Evolutionary conservation across 2,113 vertebrate genomes (phyloP).

Genomic region (Callopanchax toddi): DNA sequence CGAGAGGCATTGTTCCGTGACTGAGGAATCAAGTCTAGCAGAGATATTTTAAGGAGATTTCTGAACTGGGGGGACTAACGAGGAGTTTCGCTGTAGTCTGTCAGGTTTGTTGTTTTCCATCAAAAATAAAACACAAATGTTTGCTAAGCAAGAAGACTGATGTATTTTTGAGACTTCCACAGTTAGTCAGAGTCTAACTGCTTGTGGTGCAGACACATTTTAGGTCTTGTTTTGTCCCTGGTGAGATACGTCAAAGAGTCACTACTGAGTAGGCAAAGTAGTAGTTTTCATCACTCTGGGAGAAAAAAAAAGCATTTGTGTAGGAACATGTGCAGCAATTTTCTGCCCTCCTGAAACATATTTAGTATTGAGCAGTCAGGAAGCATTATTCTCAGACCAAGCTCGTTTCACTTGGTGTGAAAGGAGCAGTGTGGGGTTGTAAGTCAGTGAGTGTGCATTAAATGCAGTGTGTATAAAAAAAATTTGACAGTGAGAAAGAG

Average conservation of each 20-base stretch:
- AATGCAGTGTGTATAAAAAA: background rate
- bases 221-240: constrained; percentile 50
- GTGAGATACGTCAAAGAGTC: constrained; percentile 58
- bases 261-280: constrained; percentile 56
- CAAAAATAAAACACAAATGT: constrained; percentile 44
- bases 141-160: constrained; percentile 27
- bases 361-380: constrained; percentile 62
- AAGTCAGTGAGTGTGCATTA: background rate
- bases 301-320: constrained; percentile 72
- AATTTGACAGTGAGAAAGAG: constrained; percentile 10
- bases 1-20: constrained; percentile 64
- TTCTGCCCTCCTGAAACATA: constrained; percentile 47
- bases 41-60: constrained; percentile 67
- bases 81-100: constrained; percentile 36
- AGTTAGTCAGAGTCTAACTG: constrained; percentile 26
- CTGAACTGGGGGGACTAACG: constrained; percentile 34
- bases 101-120: constrained; percentile 65
- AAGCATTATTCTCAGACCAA: constrained; percentile 59
- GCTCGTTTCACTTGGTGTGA: constrained; percentile 35
- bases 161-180: constrained; percentile 31
- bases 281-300: constrained; percentile 46
- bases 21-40: constrained; percentile 62
- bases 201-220: constrained; percentile 35
- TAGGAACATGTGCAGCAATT: constrained; percentile 65
- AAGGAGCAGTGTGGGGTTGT: constrained; percentile 5